Base-by-base conservation (phyloP, 2,113 vertebrate species). In the Paedocypris sp. region DNA sequence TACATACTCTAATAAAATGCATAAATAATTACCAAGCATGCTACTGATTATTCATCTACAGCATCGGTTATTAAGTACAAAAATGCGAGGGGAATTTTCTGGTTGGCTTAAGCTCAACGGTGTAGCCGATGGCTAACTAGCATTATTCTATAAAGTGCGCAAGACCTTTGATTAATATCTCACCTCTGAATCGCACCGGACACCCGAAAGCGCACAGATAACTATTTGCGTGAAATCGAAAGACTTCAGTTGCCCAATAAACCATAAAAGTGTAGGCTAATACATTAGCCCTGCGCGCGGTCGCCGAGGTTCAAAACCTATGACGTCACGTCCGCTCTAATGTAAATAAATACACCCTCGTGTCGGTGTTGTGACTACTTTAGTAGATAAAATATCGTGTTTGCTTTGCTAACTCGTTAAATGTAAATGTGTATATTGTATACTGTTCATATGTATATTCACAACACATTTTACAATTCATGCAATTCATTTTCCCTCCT, bases 271-370 rank as follows among this genome's bases (percentile, higher is more conserved):
- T 16, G 20, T 11, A 7, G 8, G n/a, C 11, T 7, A 51, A 46
- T 38, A 6, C 35, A 20, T 62, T 57, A 57, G 61, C 45, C 15
- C 68, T 19, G 16, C 74, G 75, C 70, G 73, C 79, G 59, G 59
- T 72, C 70, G 64, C 59, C 49, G 50, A 33, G 28, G 71, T 82
- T 84, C 76, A 79, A 83, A 84, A 81, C 77, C 32, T 41, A 3
- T 2, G 1, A 80, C 81, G 76, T 84, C 79, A 84, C 32, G 79
- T 86, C 83, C 82, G 61, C 4, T 41, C 29, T 4, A 64, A 53
- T 57, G 62, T 66, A 57, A 71, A n/a, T n/a, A n/a, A n/a, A 41
- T 64, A 62, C 39, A 26, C 33, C 11, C 42, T 62, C 62, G 51
- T 51, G 61, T 42, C 28, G 25, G 32, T 47, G 47, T 33, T 7